Evolutionary conservation across 2,113 vertebrate genomes (phyloP).

Genomic region (Myiozetetes cayanensis): DNA sequence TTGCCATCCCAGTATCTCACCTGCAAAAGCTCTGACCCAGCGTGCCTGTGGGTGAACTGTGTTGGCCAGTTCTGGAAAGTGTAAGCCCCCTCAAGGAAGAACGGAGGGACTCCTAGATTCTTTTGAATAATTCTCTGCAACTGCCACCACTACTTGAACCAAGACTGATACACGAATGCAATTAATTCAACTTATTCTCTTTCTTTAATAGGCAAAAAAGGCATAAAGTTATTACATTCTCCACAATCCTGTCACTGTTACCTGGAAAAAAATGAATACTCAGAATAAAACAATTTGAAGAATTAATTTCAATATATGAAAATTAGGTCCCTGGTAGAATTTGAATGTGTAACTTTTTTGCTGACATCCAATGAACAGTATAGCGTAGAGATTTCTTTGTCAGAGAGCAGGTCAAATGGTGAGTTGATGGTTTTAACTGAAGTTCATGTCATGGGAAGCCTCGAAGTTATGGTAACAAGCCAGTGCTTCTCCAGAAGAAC

Average conservation of each 20-base stretch:
- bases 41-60: neutral
- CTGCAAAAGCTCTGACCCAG: neutral
- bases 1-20: neutral
- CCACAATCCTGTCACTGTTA: neutral
- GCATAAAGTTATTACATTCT: neutral
- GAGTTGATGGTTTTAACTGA: neutral
- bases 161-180: neutral
- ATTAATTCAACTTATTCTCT: neutral
- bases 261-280: neutral
- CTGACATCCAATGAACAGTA: neutral
- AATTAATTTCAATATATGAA: neutral
- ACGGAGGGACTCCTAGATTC: neutral
- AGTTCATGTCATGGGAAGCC: fast-evolving
- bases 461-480: neutral
- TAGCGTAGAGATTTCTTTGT: neutral
- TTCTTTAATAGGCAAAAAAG: neutral
- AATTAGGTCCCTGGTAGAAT: neutral
- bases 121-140: neutral
- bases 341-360: neutral
- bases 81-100: neutral
- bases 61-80: fast-evolving
- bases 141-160: neutral
- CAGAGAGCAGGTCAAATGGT: neutral
- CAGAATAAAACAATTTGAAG: neutral
- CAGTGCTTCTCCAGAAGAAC: neutral